Percentiles rank a stretch among this genome's conserved stretches.
Evolutionary conservation across 2,888 invertebrate genomes (phyloP).

Genomic region (Ypsolopha scabrella): DNA sequence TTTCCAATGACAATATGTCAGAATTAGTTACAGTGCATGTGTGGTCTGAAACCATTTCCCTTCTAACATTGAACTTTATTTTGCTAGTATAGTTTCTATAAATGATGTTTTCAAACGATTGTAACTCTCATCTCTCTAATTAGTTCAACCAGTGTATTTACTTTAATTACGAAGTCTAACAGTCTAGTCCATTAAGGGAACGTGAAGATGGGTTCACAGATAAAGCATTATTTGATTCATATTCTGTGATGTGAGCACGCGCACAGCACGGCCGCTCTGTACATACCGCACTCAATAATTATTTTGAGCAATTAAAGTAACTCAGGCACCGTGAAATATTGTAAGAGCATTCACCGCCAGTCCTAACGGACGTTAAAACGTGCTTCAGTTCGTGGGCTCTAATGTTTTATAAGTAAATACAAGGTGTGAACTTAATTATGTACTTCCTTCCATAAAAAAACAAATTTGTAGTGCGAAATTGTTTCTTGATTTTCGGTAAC

Average conservation of each 20-base stretch:
- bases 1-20: no score
- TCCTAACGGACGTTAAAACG: neutral
- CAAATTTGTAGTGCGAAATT: no score
- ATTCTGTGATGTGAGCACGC: neutral
- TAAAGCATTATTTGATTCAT: constrained; percentile 1
- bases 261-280: neutral
- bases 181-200: neutral
- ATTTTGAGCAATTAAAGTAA: constrained; percentile 43
- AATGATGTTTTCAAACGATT: neutral
- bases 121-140: neutral
- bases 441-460: no score
- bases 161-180: neutral
- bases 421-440: no score
- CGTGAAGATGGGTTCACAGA: constrained; percentile 2
- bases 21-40: no score
- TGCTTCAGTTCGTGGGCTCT: no score
- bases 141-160: neutral
- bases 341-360: constrained; percentile 25
- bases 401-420: no score
- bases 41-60: no score
- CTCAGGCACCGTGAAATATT: constrained; percentile 39
- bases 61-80: neutral
- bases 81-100: neutral
- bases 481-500: no score
- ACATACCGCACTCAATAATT: constrained; percentile 39